Conservation (phyloP, 1,140 invertebrate species). For the Eumaeus atala region DNA sequence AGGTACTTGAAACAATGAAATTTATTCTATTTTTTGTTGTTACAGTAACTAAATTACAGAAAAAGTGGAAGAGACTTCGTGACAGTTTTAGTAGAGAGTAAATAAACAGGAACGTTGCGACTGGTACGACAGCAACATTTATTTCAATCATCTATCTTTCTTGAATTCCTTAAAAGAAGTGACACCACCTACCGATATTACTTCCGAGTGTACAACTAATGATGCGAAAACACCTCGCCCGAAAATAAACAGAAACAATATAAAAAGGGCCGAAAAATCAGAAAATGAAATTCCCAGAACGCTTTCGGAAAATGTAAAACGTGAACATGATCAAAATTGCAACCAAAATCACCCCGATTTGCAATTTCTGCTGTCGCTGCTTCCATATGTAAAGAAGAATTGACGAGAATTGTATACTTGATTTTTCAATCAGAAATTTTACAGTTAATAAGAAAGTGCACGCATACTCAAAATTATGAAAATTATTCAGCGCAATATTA, state of each 20-base stretch:
- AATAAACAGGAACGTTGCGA: not conserved
- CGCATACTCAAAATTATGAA: slow-evolving; percentile 23
- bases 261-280: slow-evolving; percentile 14
- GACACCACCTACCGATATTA: too few species aligned
- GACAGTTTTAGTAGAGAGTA: not conserved
- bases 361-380: slow-evolving; percentile 19
- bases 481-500: slow-evolving; percentile 20
- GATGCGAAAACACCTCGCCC: slow-evolving; percentile 15
- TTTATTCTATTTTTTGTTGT: slow-evolving; percentile 2
- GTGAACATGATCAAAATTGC: slow-evolving; percentile 25
- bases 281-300: slow-evolving; percentile 16
- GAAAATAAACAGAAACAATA: slow-evolving; percentile 16
- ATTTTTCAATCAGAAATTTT: slow-evolving; percentile 23
- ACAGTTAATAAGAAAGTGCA: slow-evolving; percentile 22
- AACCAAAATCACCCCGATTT: slow-evolving; percentile 26
- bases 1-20: slow-evolving; percentile 2
- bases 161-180: not conserved
- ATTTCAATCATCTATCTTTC: slow-evolving; percentile 1
- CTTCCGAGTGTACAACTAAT: too few species aligned
- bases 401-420: slow-evolving; percentile 24
- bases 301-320: slow-evolving; percentile 27
- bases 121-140: not conserved
- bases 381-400: slow-evolving; percentile 15
- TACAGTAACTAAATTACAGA: slow-evolving; percentile 6
- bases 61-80: not conserved